phyloP scores from a whole-genome alignment of 2,113 vertebrate species.

The Scopus umbretta region DNA sequence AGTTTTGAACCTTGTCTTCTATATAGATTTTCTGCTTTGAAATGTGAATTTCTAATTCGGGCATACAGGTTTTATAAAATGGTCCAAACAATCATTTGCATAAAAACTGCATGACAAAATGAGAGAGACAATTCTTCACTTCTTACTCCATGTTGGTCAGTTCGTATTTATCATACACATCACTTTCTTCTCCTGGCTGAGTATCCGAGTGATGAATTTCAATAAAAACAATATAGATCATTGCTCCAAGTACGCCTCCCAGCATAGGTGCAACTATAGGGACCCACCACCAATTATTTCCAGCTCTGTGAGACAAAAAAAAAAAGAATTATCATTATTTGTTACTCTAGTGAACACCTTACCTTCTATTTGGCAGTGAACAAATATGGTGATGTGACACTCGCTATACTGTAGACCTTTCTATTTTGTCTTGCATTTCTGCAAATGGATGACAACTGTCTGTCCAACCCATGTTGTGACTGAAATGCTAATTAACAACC shows the following conservation, averaged over 20 bases:
- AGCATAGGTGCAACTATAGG: conserved; percentile 87
- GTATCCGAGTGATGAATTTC: conserved; percentile 84
- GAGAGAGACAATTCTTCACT: background rate
- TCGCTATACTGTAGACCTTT: background rate
- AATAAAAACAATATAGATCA: conserved; percentile 82
- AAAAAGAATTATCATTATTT: background rate
- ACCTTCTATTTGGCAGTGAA: background rate
- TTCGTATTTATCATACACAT: conserved; percentile 82
- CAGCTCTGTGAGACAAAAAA: conserved; percentile 74
- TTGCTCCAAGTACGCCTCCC: conserved; percentile 82
- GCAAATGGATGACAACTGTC: background rate
- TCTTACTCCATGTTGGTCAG: conserved; percentile 61
- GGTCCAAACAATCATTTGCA: background rate
- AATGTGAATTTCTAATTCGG: background rate
- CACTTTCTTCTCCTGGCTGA: conserved; percentile 63
- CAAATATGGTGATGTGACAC: fast-evolving
- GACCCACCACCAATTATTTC: conserved; percentile 94
- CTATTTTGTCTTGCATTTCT: background rate
- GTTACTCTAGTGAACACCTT: background rate
- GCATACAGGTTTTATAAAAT: background rate
- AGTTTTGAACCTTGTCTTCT: background rate
- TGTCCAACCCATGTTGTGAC: background rate
- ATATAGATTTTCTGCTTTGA: background rate
- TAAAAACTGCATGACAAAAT: background rate
- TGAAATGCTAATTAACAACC: background rate